These are phyloP conservation scores for Takifugu flavidus DNA, from an alignment of 2,113 vertebrate genomes.

Conservation along the genomic window DNA sequence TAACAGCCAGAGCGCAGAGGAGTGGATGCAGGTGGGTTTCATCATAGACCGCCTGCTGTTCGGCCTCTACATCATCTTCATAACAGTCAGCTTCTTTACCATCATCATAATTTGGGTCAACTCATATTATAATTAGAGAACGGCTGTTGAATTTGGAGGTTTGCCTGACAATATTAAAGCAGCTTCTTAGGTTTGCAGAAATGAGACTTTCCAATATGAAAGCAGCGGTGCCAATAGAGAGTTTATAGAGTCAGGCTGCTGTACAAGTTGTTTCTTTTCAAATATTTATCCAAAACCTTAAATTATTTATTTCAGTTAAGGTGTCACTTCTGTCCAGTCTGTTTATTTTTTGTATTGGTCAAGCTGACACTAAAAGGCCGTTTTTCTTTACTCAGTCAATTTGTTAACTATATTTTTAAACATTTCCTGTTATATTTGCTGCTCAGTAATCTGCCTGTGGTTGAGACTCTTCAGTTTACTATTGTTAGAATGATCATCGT, in stretches of 20 bases:
- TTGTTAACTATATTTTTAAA: neutral
- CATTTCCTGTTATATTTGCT: no score
- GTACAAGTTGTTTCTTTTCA: no score
- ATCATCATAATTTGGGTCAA: conserved; percentile 67
- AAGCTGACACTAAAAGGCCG: neutral
- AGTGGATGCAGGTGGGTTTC: conserved; percentile 72
- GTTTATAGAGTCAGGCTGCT: no score
- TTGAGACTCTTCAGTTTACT: neutral
- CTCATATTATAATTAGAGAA: conserved; percentile 15
- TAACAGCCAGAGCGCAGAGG: conserved; percentile 35
- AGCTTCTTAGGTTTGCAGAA: neutral
- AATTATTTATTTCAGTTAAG: no score
- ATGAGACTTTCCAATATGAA: no score
- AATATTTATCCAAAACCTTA: no score
- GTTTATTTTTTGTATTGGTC: neutral
- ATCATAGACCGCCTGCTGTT: conserved; percentile 75
- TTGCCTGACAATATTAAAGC: conserved; percentile 4
- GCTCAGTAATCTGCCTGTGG: no score
- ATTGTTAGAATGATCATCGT: neutral
- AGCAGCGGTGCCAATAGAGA: no score
- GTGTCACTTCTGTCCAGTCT: neutral
- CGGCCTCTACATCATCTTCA: conserved; percentile 67
- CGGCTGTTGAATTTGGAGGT: neutral
- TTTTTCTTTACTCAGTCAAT: neutral
- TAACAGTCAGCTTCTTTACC: conserved; percentile 68